These are phyloP conservation scores for Peromyscus leucopus DNA, from an alignment of 2,113 vertebrate genomes.

Conservation along the genomic window DNA sequence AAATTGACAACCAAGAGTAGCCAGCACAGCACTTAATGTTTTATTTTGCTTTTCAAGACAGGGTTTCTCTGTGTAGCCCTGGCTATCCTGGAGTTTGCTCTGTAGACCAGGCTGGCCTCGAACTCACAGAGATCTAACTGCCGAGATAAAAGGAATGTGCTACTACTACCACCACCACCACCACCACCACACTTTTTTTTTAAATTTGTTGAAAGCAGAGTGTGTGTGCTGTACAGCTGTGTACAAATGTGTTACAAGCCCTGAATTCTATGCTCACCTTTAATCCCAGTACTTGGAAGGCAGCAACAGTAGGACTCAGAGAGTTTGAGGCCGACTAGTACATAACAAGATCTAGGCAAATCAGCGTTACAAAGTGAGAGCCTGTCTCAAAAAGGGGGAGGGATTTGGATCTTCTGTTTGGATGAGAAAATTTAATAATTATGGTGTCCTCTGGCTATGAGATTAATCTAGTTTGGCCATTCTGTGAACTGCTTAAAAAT, in stretches of 20 bases:
- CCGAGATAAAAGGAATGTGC: neutral
- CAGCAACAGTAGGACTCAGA: neutral
- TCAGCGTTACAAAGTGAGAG: neutral
- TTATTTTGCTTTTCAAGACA: neutral
- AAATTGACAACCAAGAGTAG: neutral
- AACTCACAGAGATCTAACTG: neutral
- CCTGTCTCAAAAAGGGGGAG: too few species aligned
- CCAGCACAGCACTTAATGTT: neutral
- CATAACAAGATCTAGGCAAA: neutral
- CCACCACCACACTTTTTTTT: neutral
- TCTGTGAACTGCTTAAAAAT: slow-evolving; percentile 16
- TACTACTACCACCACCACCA: too few species aligned
- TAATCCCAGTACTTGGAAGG: neutral
- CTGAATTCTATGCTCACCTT: neutral
- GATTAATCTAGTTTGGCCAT: neutral
- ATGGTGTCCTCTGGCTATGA: slow-evolving; percentile 1
- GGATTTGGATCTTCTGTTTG: neutral
- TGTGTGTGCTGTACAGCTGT: neutral
- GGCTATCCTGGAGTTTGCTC: neutral
- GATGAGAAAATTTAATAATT: neutral
- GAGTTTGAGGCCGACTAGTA: neutral
- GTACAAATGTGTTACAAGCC: neutral
- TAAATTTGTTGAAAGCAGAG: neutral
- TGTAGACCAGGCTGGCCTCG: neutral
- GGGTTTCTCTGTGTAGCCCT: neutral